These are phyloP conservation scores for Elephantulus edwardii DNA, from an alignment of 2,113 vertebrate species.

Conservation along the genomic window DNA sequence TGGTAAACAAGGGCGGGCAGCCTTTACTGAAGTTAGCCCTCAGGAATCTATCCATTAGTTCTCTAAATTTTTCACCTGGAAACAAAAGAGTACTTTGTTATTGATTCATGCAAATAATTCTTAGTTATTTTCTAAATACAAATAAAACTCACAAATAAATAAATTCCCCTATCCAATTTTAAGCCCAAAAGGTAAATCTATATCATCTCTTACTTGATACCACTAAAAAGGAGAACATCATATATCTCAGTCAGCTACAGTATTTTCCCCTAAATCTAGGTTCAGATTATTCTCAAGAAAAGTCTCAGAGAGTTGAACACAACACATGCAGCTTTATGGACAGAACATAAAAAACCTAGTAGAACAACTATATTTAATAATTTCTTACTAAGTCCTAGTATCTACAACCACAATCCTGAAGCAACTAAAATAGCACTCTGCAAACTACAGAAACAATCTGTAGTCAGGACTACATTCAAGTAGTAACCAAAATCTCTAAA, in stretches of 20 bases:
- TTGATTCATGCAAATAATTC: slow-evolving; percentile 59
- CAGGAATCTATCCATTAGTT: slow-evolving; percentile 87
- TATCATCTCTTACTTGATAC: slow-evolving; percentile 6
- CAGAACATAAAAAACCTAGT: neutral
- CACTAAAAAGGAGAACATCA: neutral
- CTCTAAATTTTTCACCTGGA: slow-evolving; percentile 88
- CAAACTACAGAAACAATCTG: neutral
- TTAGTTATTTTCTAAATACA: slow-evolving; percentile 61
- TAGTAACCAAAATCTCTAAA: slow-evolving; percentile 1
- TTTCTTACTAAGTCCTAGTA: neutral
- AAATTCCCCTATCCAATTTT: neutral
- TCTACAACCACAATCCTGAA: neutral
- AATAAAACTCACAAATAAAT: slow-evolving; percentile 50
- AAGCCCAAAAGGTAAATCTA: neutral
- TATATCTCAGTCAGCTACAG: neutral
- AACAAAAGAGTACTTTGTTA: slow-evolving; percentile 84
- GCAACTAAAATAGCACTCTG: neutral
- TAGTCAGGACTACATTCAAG: neutral
- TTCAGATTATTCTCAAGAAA: slow-evolving; percentile 30
- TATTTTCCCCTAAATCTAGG: neutral
- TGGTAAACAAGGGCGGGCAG: slow-evolving; percentile 88
- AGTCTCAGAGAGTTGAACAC: neutral
- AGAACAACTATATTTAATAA: neutral
- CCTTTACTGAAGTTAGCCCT: slow-evolving; percentile 89
- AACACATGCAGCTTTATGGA: neutral